These are phyloP conservation scores for Platycercus adscitus DNA, from an alignment of 2,113 vertebrate species.

Conservation along the genomic window DNA sequence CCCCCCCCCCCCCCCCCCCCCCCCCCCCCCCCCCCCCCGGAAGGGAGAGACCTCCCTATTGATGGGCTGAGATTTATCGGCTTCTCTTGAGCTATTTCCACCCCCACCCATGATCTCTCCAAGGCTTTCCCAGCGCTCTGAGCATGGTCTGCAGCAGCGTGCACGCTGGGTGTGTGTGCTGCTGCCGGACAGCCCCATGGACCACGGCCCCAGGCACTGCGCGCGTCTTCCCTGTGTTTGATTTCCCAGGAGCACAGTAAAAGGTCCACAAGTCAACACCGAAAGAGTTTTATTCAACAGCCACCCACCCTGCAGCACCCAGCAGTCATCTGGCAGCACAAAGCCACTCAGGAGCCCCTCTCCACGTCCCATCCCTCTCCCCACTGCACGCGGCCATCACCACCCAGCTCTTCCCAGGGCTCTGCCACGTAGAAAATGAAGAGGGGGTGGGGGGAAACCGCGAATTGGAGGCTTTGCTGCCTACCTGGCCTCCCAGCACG, in stretches of 20 bases:
- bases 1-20: too few relatives aligned
- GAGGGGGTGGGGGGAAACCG: fast-evolving
- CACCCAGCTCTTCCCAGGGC: neutral
- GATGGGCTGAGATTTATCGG: neutral
- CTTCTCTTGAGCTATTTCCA: neutral
- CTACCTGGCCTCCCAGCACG: neutral
- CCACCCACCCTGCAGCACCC: fast-evolving
- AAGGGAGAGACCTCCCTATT: fast-evolving
- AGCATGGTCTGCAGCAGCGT: fast-evolving
- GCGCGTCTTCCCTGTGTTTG: neutral
- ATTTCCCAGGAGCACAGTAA: neutral
- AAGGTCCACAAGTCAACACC: neutral
- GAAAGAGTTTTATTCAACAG: conserved; percentile 37
- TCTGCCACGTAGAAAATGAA: fast-evolving
- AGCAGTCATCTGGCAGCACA: too few relatives aligned
- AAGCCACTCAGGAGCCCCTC: neutral
- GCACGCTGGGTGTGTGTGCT: fast-evolving
- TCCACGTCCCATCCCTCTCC: fast-evolving
- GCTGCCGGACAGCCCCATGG: fast-evolving
- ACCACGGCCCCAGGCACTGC: fast-evolving
- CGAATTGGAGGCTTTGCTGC: neutral
- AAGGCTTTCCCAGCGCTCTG: neutral
- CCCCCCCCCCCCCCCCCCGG: too few relatives aligned
- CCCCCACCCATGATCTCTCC: neutral
- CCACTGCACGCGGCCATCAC: fast-evolving